phyloP scores from a whole-genome alignment of 1,140 invertebrate species.

The Anoplolepis gracilipes region DNA sequence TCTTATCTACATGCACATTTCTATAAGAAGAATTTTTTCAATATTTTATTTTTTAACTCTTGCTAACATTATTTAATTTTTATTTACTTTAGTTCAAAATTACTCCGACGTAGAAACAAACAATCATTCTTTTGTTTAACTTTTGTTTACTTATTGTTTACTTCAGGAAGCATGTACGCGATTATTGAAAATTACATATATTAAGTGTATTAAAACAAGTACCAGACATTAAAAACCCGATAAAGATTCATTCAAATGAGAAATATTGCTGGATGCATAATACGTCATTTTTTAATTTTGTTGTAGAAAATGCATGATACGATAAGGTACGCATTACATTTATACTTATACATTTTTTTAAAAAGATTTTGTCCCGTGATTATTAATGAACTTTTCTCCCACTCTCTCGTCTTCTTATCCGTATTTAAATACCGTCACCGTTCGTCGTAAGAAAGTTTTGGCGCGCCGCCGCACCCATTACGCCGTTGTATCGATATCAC shows the following conservation, averaged over 20 bases:
- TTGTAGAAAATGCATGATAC: background rate
- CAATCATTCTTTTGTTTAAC: background rate
- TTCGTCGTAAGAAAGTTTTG: slow-evolving; percentile 49
- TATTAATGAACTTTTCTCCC: background rate
- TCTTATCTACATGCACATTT: slow-evolving; percentile 6
- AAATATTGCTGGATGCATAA: background rate
- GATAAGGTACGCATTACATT: background rate
- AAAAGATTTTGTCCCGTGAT: background rate
- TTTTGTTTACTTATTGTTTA: background rate
- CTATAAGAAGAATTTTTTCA: background rate
- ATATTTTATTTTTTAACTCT: slow-evolving; percentile 7
- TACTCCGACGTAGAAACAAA: background rate
- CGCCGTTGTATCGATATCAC: slow-evolving; percentile 58
- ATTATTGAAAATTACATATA: background rate
- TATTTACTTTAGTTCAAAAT: slow-evolving; percentile 27
- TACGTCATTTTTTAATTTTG: background rate
- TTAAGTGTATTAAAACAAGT: background rate
- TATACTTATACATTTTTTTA: slow-evolving; percentile 15
- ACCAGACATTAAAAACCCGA: background rate
- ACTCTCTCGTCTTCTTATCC: background rate
- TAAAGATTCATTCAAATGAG: background rate
- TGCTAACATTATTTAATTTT: slow-evolving; percentile 13
- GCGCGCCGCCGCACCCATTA: slow-evolving; percentile 10
- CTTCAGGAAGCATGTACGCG: no score
- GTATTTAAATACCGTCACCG: slow-evolving; percentile 41